Base-by-base conservation (phyloP, 2,113 vertebrate species). In the Rissa tridactyla region DNA sequence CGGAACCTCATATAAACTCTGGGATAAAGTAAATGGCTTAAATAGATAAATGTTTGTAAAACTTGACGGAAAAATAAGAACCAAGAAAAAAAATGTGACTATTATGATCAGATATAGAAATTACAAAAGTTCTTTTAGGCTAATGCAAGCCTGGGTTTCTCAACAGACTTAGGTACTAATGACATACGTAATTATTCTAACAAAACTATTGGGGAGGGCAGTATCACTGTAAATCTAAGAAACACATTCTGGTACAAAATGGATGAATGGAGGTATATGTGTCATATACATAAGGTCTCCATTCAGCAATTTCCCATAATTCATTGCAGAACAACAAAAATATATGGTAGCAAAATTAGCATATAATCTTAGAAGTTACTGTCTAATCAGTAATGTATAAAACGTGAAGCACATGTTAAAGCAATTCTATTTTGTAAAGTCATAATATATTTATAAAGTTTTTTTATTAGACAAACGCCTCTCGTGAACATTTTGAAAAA, bases 261-360 rank as follows among this genome's bases (percentile, higher is more conserved):
- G n/a, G 16, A 34, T 83, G 44, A 73, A 90, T 51, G 61, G 54
- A 80, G 11, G 23, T 54, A 61, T 75, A 72, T 81, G 36, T 88
- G 92, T 93, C 68, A 78, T 89, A 85, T 80, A 94, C 54, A 65
- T 78, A 94, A 54, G 20, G 38, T 82, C 25, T 75, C 49, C 40
- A 69, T 61, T 90, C 70, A 94, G n/a, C 25, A 88, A 36, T 72
- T 90, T 93, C 94, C 95, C 86, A 94, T 78, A 93, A 91, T 94
- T 97, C 92, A 94, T 90, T 81, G 44, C 58, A 96, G 88, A 95
- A 91, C 69, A 95, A 94, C 79, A 97, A 95, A 94, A 91, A 96
- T 57, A 96, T 80, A 94, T 62, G 27, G 70, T 79, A 88, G 47
- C 5, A 95, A 78, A 82, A 92, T 47, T 54, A 86, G 54, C 40